Evolutionary conservation across 2,113 vertebrate genomes (phyloP).

Genomic region (Lichenostomus cassidix): DNA sequence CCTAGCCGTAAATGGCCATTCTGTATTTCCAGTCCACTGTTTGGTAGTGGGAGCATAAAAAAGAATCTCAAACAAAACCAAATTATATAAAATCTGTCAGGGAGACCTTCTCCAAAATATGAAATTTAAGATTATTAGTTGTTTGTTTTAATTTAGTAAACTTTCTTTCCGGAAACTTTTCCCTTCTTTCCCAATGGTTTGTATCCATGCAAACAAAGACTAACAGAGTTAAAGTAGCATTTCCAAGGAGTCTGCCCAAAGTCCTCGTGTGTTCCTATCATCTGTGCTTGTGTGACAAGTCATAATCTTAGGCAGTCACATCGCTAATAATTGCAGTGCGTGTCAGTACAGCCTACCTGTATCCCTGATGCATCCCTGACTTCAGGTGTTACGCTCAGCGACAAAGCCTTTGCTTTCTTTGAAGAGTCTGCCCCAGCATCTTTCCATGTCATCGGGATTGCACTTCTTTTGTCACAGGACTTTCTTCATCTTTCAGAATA

Average conservation of each 20-base stretch:
- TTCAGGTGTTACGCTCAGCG: not conserved
- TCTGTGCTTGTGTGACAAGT: not conserved
- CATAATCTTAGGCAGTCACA: not conserved
- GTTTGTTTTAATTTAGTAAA: not conserved
- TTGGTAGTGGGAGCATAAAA: not conserved
- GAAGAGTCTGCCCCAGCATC: not conserved
- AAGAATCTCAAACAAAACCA: no score
- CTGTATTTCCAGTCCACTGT: not conserved
- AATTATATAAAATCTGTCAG: not conserved
- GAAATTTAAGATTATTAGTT: not conserved
- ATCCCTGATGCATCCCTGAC: not conserved
- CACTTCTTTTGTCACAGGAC: not conserved
- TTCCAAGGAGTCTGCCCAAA: not conserved
- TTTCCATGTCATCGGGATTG: not conserved
- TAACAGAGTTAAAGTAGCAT: not conserved
- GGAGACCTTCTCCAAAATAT: not conserved
- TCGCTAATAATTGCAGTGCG: not conserved
- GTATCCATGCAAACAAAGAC: not conserved
- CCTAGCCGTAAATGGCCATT: not conserved
- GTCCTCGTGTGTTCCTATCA: not conserved
- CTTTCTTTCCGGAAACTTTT: not conserved
- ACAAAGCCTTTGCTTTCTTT: not conserved
- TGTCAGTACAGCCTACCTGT: not conserved
- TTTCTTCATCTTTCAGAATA: not conserved
- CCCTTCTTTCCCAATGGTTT: not conserved